A percentile compares a stretch with the other conserved stretches of the same genome.
These are phyloP conservation scores for Aurelia coerulea DNA, from an alignment of 30 jellyfish, hydroid and myxozoan genomes.

Conservation along the genomic window DNA sequence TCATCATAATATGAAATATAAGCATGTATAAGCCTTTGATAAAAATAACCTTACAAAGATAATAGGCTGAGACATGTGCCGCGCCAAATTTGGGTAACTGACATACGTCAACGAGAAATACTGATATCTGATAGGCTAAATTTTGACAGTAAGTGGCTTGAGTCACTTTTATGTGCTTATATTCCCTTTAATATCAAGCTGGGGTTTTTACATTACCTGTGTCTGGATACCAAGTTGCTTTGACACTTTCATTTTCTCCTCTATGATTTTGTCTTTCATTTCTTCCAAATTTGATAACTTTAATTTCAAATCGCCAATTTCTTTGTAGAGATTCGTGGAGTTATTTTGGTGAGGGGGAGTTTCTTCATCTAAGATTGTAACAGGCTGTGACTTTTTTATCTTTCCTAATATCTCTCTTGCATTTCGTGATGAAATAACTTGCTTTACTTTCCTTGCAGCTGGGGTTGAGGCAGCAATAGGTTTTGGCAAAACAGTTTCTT, in stretches of 20 bases:
- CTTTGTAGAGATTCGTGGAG: conserved; percentile 1
- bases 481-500: not conserved
- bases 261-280: conserved; percentile 47
- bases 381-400: conserved; percentile 9
- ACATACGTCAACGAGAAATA: too few species aligned
- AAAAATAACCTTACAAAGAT: too few species aligned
- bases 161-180: too few species aligned
- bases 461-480: conserved; percentile 72
- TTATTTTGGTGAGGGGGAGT: not conserved
- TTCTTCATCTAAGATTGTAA: not conserved
- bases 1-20: too few species aligned
- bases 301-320: conserved; percentile 54
- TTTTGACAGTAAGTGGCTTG: too few species aligned
- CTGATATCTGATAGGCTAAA: too few species aligned
- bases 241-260: conserved; percentile 77
- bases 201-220: conserved; percentile 31
- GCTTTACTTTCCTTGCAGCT: conserved; percentile 5
- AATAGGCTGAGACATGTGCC: too few species aligned
- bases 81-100: too few species aligned
- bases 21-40: too few species aligned
- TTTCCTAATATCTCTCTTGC: conserved; percentile 5
- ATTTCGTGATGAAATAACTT: not conserved
- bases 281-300: conserved; percentile 35
- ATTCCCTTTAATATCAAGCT: too few species aligned
- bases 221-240: conserved; percentile 85